Evolutionary conservation across 2,113 vertebrate species (phyloP), one percentile per base, ranked within the genome.

Genomic region (Ceuthmochares aereus): DNA sequence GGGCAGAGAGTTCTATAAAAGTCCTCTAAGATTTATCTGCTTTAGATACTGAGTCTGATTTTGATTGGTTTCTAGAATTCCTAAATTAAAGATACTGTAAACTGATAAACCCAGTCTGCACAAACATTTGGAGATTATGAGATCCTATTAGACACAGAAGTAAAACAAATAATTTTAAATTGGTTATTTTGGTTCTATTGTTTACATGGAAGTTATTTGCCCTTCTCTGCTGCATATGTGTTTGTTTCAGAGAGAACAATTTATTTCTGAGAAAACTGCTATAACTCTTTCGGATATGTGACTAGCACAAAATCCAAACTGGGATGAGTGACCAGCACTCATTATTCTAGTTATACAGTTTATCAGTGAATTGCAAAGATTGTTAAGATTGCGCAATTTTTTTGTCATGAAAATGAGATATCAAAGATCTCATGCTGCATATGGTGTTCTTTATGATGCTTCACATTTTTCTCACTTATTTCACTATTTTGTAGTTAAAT

Each of bases 41-140:
- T 66, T n/a, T 70, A 78, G 43, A 72, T 69, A 58, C 82, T 64
- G 49, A 82, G 49, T 64, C 75, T 40, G n/a, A 12, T 93, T 89
- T 81, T 90, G 72, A 95, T 58, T 89, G 86, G 52, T 89, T 97
- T 88, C 70, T 64, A 55, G 45, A 81, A 83, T 73, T 96, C 80
- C 80, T 90, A 69, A 94, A 75, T 94, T 95, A 90, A 93, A 96
- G 84, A 87, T 94, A 51, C 27, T 86, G 91, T 78, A 51, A 85
- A 64, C 37, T 73, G 80, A 95, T 95, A 93, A 96, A 45, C 25
- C 7, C 54, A 52, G 32, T 55, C 90, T 85, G 67, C 60, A n/a
- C 52, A 91, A 93, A 72, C 52, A 62, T 18, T 69, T 69, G 60
- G 82, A 92, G 73, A 74, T 80, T 73, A 83, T 73, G 36, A 59